Base-by-base conservation (phyloP, 2,888 invertebrate genomes). In the Dynastes hyllus region DNA sequence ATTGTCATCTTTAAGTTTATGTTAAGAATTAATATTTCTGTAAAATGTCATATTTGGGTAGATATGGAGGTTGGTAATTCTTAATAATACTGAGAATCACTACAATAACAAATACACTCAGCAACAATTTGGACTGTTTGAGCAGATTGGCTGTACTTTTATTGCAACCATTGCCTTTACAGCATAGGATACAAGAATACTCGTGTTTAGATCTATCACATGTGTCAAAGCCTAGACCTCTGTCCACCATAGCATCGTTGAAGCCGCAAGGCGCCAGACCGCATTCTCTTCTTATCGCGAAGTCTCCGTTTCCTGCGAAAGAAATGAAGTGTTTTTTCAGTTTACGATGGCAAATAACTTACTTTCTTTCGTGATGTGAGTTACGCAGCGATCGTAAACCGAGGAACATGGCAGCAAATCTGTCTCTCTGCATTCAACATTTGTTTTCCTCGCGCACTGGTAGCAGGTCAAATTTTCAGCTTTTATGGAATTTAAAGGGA, bases 231-330 rank as follows among this genome's bases (percentile, higher is more conserved):
- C 89, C 90, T 32, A 90, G 83, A 1, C 89, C 89, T 81, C 84
- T 86, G 51, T 84, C 81, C 58, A 82, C 81, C 81, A 88, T 86
- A 51, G 85, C 85, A 80, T 90, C 90, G 77, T 88, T 87, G 82
- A 90, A 90, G 9, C 85, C 85, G 81, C 90, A 90, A 1, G 90
- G 90, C 3, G 88, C 90, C 45, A 90, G 81, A 9, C 90, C 90
- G 80, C 90, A 90, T 84, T 90, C 89, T 3, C 90, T 83, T 82
- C 88, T 89, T 76, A 90, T 84, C 13, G 83, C 82, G 78, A 88
- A 88, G 16, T 89, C 89, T 73, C 86, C 86, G 76, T 85, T 82
- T 45, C 84, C 89, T 90, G 85, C 70, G 89, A 87, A 76, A 80
- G 73, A 78, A 77, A 77, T 13, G 61, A 71, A 71, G 27, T 61